Percentiles rank a stretch among this genome's conserved stretches.
These are phyloP conservation scores for Ailurus styani DNA, from an alignment of 2,113 vertebrate genomes.

Conservation along the genomic window DNA sequence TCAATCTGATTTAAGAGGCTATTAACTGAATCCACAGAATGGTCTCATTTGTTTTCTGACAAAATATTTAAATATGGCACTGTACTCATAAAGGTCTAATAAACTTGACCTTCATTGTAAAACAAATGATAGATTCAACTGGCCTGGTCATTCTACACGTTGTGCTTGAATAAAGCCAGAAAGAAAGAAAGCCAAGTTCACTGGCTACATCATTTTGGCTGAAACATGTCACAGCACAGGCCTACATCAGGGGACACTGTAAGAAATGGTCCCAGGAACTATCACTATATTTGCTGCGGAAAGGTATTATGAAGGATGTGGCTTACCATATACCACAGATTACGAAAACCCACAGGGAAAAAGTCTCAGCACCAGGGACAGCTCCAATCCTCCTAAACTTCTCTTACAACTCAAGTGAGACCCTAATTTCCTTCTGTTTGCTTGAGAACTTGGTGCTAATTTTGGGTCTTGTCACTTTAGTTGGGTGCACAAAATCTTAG, in stretches of 20 bases:
- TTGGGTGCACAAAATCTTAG: neutral
- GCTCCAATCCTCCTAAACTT: rapidly evolving
- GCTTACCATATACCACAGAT: neutral
- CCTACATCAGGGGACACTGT: neutral
- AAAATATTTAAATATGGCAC: neutral
- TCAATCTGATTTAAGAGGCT: neutral
- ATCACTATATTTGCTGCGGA: neutral
- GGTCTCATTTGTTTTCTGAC: neutral
- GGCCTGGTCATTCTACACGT: neutral
- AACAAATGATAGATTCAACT: neutral
- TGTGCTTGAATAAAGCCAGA: neutral
- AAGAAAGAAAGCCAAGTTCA: neutral
- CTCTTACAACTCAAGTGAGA: neutral
- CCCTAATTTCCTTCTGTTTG: neutral
- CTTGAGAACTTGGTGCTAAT: neutral
- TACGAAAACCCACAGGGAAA: neutral
- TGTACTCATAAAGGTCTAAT: neutral
- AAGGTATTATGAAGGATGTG: neutral
- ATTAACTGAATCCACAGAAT: neutral
- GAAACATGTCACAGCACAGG: neutral
- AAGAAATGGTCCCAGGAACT: neutral
- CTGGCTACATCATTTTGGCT: neutral
- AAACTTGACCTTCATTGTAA: neutral
- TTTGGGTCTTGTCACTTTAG: neutral
- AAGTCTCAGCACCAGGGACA: slow-evolving; percentile 33